A percentile compares a stretch with the other conserved stretches of the same genome.
These are phyloP conservation scores for Thryonomys swinderianus DNA, from an alignment of 2,113 vertebrate genomes.

Conservation along the genomic window DNA sequence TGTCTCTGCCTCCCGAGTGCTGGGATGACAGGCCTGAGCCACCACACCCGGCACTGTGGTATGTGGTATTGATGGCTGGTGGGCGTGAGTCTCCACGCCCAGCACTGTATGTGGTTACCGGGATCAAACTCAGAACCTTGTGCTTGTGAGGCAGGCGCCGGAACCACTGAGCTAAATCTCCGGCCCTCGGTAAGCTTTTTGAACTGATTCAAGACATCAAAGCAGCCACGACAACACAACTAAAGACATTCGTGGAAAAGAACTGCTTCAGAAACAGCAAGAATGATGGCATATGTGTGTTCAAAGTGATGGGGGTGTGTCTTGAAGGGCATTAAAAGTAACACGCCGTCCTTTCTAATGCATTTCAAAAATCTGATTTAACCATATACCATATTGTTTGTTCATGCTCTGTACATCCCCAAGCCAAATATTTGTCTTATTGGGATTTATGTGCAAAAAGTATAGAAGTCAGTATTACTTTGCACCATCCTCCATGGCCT, in stretches of 20 bases:
- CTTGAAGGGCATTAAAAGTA: too few relatives aligned
- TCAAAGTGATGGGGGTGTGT: neutral
- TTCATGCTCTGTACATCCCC: neutral
- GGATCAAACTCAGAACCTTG: too few relatives aligned
- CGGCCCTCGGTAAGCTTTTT: too few relatives aligned
- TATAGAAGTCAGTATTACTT: neutral
- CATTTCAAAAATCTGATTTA: neutral
- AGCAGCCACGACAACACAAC: neutral
- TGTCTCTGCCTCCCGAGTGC: too few relatives aligned
- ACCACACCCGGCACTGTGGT: too few relatives aligned
- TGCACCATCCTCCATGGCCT: neutral
- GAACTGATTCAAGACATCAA: neutral
- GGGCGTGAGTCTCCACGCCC: too few relatives aligned
- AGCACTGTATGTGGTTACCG: too few relatives aligned
- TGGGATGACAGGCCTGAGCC: too few relatives aligned
- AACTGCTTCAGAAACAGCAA: neutral
- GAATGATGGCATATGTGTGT: neutral
- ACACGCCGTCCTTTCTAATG: neutral
- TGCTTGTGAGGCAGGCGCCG: too few relatives aligned
- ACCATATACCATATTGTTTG: neutral
- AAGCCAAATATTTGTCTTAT: neutral
- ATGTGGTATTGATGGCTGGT: too few relatives aligned
- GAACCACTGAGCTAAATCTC: too few relatives aligned
- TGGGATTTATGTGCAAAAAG: neutral
- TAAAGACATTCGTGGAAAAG: neutral